Percentiles rank a stretch among this genome's conserved stretches.
Evolutionary conservation across 1,140 invertebrate genomes (phyloP).

Genomic region (Lysiphlebus fabarum): DNA sequence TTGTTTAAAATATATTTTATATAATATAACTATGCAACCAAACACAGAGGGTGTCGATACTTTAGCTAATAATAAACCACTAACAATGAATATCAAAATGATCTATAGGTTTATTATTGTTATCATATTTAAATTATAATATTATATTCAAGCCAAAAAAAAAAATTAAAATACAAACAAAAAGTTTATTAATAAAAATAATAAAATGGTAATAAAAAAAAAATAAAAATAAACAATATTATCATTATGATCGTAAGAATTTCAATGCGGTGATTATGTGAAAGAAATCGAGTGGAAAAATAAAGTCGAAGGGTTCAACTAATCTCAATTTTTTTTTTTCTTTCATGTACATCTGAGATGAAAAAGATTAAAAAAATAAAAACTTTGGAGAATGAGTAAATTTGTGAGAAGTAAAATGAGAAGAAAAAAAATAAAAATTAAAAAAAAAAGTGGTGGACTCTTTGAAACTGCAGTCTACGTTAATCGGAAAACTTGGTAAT

Average conservation of each 20-base stretch:
- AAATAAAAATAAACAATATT: too few relatives aligned
- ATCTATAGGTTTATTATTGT: too few relatives aligned
- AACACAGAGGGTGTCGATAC: slow-evolving; percentile 4
- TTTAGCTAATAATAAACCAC: slow-evolving; percentile 12
- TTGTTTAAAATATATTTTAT: neutral
- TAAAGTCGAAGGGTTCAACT: neutral
- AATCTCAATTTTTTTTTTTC: neutral
- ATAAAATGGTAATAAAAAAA: too few relatives aligned
- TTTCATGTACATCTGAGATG: neutral
- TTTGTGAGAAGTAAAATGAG: too few relatives aligned
- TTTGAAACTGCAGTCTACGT: slow-evolving; percentile 3
- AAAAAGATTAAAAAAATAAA: too few relatives aligned
- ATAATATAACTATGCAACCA: slow-evolving; percentile 6
- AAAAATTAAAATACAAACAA: too few relatives aligned
- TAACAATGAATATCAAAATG: slow-evolving; percentile 9
- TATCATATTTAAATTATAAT: too few relatives aligned
- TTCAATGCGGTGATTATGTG: neutral
- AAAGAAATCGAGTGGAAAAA: neutral
- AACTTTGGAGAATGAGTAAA: too few relatives aligned
- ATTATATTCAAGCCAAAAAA: too few relatives aligned
- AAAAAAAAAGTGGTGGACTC: neutral
- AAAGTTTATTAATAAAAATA: too few relatives aligned
- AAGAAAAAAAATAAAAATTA: too few relatives aligned
- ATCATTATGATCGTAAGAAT: neutral
- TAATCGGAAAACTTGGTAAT: slow-evolving; percentile 10